Percentiles rank a stretch among this genome's conserved stretches.
Evolutionary conservation across 2,113 vertebrate genomes (phyloP).

Genomic region (Desmodus rotundus): DNA sequence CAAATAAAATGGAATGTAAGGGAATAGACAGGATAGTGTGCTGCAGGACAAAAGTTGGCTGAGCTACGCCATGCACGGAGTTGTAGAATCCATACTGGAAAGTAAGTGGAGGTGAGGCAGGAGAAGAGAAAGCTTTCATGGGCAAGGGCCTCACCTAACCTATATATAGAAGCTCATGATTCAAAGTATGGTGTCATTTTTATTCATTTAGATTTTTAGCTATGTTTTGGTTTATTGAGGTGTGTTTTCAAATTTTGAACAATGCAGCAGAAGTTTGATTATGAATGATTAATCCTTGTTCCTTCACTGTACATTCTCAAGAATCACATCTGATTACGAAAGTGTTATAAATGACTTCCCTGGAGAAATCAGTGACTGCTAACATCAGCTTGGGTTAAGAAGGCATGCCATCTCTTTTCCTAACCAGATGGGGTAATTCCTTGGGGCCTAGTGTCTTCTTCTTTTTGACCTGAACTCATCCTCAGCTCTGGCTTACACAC

Average conservation of each 20-base stretch:
- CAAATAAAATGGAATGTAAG: no score
- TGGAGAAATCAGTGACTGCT: neutral
- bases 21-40: neutral
- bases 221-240: neutral
- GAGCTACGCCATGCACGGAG: accelerated
- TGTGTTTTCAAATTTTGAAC: neutral
- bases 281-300: neutral
- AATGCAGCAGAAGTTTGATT: neutral
- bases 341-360: neutral
- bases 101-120: neutral
- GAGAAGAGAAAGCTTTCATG: neutral
- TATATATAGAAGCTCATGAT: neutral
- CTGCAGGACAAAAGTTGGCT: neutral
- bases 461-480: accelerated
- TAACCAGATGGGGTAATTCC: neutral
- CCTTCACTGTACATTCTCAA: neutral
- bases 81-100: neutral
- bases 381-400: neutral
- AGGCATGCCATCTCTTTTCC: no score
- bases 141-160: neutral
- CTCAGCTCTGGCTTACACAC: accelerated
- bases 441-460: neutral
- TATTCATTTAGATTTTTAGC: neutral
- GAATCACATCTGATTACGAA: neutral
- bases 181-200: neutral